Evolutionary conservation across 1,140 invertebrate species (phyloP), one percentile per base, ranked within the genome.

Genomic region (Diabrotica undecimpunctata): DNA sequence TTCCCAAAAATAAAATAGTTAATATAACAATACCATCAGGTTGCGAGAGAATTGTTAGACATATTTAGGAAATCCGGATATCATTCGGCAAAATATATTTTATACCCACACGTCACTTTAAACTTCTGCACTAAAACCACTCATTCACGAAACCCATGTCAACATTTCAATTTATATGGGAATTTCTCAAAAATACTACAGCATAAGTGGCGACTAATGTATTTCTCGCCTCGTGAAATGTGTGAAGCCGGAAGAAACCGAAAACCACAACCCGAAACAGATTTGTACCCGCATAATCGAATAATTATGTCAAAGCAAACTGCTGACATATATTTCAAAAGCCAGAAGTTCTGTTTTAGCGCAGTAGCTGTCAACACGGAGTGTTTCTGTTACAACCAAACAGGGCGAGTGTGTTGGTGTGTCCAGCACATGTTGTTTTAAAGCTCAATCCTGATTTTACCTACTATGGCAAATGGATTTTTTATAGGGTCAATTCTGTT

Each of bases 211-310:
- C n/a, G 41, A n/a, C 41, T 46, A 46, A 46, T 46, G n/a, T 46
- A n/a, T 46, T 46, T 46, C 8, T 8, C 41, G 41, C 41, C n/a
- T 46, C n/a, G 3, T n/a, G 41, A 46, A 46, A 57, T 12, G 55
- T 37, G 55, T 57, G 55, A 38, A 57, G 37, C 55, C 8, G 55
- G 55, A 57, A 57, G 55, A 57, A 57, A 37, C 36, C 55, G 37
- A 57, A 25, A 57, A 54, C 53, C 53, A 54, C n/a, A 54, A 46
- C 41, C 41, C 55, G 37, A 57, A 60, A 60, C 58, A 60, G 58
- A 60, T 60, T 60, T 50, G 58, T 60, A 50, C 41, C 58, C 58
- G 9, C 58, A 51, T 41, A 60, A 60, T 60, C 58, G 46, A 60
- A 46, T 50, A 60, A 60, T 60, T 51, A 60, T 60, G 58, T 60